Conservation (phyloP, 2,888 invertebrate genomes). For the Sclerodermus sp. region DNA sequence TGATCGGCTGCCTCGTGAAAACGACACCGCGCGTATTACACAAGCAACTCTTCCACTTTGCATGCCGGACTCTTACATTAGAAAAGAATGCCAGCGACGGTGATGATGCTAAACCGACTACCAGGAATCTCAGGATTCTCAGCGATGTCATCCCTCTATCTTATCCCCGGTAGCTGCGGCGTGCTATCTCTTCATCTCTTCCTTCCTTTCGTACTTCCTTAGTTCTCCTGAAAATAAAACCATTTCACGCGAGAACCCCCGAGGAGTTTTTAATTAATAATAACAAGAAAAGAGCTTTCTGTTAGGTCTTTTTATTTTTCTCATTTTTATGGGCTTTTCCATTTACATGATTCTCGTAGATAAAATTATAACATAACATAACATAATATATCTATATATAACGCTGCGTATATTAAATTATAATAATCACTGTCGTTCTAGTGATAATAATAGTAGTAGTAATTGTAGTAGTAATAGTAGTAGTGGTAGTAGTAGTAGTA, state of each 20-base stretch:
- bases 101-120: too few relatives aligned
- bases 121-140: too few relatives aligned
- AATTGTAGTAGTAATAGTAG: slow-evolving; percentile 8
- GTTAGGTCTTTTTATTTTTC: slow-evolving; percentile 17
- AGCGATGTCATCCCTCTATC: too few relatives aligned
- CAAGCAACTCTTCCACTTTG: too few relatives aligned
- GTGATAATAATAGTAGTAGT: slow-evolving; percentile 25
- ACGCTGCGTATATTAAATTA: slow-evolving; percentile 39
- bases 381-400: too few relatives aligned
- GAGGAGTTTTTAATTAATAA: too few relatives aligned
- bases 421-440: slow-evolving; percentile 25
- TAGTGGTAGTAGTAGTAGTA: background rate
- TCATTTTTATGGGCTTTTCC: slow-evolving; percentile 20
- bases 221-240: background rate
- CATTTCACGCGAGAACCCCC: background rate
- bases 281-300: too few relatives aligned
- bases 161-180: too few relatives aligned
- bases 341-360: slow-evolving; percentile 44
- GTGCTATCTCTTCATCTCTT: too few relatives aligned
- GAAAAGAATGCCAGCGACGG: too few relatives aligned
- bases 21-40: background rate
- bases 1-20: background rate
- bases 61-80: too few relatives aligned
- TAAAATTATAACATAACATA: slow-evolving; percentile 43
- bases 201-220: background rate